A percentile compares a stretch with the other conserved stretches of the same genome.
phyloP scores from a whole-genome alignment of 1,140 invertebrate genomes.

The Odontomachus brunneus region DNA sequence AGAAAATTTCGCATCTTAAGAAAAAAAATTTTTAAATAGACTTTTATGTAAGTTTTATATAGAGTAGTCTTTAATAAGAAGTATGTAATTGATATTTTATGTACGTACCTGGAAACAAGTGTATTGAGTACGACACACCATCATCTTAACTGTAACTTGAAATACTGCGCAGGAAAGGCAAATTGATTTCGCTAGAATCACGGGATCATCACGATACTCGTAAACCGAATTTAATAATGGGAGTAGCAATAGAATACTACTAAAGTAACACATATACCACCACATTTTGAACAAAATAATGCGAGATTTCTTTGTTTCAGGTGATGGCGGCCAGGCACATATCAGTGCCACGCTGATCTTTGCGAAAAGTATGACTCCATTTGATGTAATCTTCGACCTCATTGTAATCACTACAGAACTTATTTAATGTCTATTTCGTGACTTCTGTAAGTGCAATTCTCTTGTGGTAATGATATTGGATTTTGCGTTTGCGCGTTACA shows the following conservation, averaged over 20 bases:
- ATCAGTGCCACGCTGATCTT: constrained; percentile 31
- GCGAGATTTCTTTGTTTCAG: not conserved
- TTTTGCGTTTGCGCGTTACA: not conserved
- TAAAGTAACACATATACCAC: constrained; percentile 19
- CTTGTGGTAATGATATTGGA: not conserved
- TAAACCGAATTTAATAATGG: constrained; percentile 32
- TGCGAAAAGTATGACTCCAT: not conserved
- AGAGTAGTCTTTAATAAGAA: no score
- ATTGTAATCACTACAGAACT: not conserved
- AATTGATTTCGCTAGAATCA: constrained; percentile 39
- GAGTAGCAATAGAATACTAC: constrained; percentile 25
- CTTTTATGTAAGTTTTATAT: no score
- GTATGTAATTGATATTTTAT: not conserved
- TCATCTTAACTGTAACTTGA: constrained; percentile 35
- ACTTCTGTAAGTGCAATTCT: not conserved
- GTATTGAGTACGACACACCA: not conserved
- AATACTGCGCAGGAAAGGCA: constrained; percentile 23
- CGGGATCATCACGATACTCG: constrained; percentile 13
- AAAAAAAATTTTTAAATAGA: no score
- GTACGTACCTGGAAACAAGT: constrained; percentile 30
- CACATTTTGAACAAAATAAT: not conserved
- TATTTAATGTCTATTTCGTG: not conserved
- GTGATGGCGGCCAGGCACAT: constrained; percentile 13
- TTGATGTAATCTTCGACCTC: constrained; percentile 19
- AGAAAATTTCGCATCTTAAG: no score